Conservation (phyloP, 2,888 invertebrate species). For the Aethes cnicana region DNA sequence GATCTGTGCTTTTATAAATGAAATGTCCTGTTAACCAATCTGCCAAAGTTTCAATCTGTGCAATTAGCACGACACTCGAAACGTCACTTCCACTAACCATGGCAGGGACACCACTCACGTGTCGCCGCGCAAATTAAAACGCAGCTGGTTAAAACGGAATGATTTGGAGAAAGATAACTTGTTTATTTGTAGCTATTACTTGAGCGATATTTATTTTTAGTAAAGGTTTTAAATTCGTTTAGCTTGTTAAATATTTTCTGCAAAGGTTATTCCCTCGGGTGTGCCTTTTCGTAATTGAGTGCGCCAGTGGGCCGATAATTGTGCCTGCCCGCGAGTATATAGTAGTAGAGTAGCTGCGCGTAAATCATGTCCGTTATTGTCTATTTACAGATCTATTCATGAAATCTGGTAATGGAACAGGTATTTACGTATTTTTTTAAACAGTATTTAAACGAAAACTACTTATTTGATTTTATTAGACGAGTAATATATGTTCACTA, state of each 20-base stretch:
- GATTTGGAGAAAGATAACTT: constrained; percentile 68
- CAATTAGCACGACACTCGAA: constrained; percentile 80
- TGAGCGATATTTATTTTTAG: neutral
- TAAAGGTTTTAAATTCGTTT: neutral
- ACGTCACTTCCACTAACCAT: constrained; percentile 63
- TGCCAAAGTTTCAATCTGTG: no score
- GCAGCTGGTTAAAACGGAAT: constrained; percentile 71
- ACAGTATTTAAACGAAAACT: no score
- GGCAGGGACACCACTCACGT: constrained; percentile 71
- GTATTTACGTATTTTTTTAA: no score
- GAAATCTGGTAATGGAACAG: no score
- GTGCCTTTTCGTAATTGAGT: constrained; percentile 80
- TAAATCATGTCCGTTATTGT: constrained; percentile 81
- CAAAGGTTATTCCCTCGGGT: constrained; percentile 72
- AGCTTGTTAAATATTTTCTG: constrained; percentile 67
- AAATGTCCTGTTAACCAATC: no score
- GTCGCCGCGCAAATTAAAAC: constrained; percentile 82
- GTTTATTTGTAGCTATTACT: constrained; percentile 56
- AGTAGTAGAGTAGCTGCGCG: constrained; percentile 50
- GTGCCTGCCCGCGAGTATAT: constrained; percentile 72
- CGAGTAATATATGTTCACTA: no score
- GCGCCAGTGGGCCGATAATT: constrained; percentile 82
- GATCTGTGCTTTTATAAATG: no score
- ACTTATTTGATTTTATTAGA: no score
- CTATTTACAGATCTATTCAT: no score